phyloP scores from a whole-genome alignment of 2,797 vertebrate species.

The Pygocentrus nattereri region DNA sequence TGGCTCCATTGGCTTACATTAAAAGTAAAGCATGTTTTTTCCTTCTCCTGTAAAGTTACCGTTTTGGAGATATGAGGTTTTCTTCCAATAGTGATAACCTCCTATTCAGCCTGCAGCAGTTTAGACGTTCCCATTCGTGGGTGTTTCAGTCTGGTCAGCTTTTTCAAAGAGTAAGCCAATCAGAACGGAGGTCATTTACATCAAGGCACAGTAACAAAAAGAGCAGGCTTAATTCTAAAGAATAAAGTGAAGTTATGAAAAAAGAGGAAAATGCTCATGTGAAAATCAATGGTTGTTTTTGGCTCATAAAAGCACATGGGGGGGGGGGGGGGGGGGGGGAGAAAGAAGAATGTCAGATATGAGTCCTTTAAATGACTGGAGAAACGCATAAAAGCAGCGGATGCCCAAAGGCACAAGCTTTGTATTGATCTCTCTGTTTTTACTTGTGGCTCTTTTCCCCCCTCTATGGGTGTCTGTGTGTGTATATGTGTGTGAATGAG shows the following conservation, averaged over 20 bases:
- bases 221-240: neutral
- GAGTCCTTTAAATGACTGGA: constrained; percentile 1
- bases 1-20: too few relatives aligned
- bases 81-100: too few relatives aligned
- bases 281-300: neutral
- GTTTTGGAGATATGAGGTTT: too few relatives aligned
- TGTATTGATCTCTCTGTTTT: constrained; percentile 34
- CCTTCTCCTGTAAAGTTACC: too few relatives aligned
- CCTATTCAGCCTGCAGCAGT: too few relatives aligned
- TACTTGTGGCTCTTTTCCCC: constrained; percentile 10
- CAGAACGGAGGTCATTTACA: neutral
- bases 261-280: neutral
- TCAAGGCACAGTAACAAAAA: neutral
- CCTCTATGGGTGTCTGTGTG: neutral
- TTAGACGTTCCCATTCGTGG: too few relatives aligned
- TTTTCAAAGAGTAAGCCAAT: neutral
- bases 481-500: constrained; percentile 7
- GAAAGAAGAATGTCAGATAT: neutral
- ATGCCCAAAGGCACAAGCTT: constrained; percentile 26
- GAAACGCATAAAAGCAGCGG: constrained; percentile 31
- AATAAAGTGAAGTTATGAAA: too few relatives aligned
- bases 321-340: neutral
- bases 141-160: too few relatives aligned
- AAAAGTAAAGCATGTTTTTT: too few relatives aligned
- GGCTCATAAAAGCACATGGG: neutral